Conservation (phyloP, 2,797 vertebrate genomes). For the Micrastur ruficollis region DNA sequence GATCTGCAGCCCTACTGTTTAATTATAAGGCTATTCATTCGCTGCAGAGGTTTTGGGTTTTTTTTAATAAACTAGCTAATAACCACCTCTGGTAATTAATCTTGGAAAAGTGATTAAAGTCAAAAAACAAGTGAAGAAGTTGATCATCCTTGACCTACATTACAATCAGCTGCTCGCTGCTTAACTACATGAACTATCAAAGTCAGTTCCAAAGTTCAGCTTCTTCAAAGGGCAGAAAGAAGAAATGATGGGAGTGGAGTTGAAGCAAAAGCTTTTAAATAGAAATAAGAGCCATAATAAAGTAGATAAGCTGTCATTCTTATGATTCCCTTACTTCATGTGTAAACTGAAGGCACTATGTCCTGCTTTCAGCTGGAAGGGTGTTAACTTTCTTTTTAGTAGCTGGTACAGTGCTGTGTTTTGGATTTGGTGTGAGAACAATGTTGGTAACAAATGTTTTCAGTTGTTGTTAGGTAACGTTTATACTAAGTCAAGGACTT, state of each 20-base stretch:
- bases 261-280: neutral
- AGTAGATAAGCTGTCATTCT: neutral
- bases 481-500: too few species aligned
- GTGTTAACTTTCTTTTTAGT: too few species aligned
- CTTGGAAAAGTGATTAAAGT: neutral
- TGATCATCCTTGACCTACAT: neutral
- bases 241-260: neutral
- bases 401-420: too few species aligned
- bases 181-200: neutral
- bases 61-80: neutral
- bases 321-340: neutral
- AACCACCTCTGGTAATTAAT: neutral
- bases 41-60: neutral
- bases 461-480: too few species aligned
- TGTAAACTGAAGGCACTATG: neutral
- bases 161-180: neutral
- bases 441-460: too few species aligned
- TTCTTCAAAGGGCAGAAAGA: neutral
- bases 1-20: neutral
- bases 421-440: too few species aligned
- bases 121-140: neutral
- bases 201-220: neutral
- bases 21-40: neutral
- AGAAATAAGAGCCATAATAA: neutral
- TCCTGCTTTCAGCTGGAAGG: too few species aligned